Conservation (phyloP, 1,140 invertebrate species). For the Plectrocnemia conspersa region DNA sequence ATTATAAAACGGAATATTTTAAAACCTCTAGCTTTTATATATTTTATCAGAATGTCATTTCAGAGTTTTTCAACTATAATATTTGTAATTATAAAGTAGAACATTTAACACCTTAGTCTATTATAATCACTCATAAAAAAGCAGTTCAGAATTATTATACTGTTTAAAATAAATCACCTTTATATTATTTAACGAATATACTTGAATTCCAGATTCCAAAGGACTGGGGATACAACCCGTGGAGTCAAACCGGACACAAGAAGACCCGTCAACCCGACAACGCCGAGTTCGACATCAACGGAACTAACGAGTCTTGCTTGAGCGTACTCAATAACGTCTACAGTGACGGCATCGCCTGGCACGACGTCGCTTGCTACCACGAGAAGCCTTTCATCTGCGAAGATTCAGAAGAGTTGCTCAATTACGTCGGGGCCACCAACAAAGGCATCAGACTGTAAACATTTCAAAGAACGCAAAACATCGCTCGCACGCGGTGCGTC, state of each 20-base stretch:
- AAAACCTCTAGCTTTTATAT: too few species aligned
- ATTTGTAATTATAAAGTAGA: too few species aligned
- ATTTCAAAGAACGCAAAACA: neutral
- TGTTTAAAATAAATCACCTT: too few species aligned
- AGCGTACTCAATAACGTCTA: conserved; percentile 86
- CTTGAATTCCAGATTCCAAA: conserved; percentile 51
- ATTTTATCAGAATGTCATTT: too few species aligned
- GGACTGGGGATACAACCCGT: conserved; percentile 75
- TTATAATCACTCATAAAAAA: too few species aligned
- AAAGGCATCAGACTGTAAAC: conserved; percentile 68
- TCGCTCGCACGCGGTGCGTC: neutral
- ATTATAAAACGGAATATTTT: too few species aligned
- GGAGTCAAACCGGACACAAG: conserved; percentile 86
- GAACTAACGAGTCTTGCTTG: conserved; percentile 79
- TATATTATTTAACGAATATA: too few species aligned
- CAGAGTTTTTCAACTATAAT: too few species aligned
- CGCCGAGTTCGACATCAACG: conserved; percentile 87
- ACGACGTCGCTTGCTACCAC: conserved; percentile 89
- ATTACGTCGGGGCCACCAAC: conserved; percentile 77
- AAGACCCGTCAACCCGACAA: conserved; percentile 83
- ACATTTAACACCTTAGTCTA: too few species aligned
- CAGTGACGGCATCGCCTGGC: conserved; percentile 86
- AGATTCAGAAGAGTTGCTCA: conserved; percentile 79
- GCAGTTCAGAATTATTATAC: too few species aligned
- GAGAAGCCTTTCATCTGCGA: conserved; percentile 87